These are phyloP conservation scores for Metopia argyrocephala DNA, from an alignment of 2,888 invertebrate genomes.

Conservation along the genomic window DNA sequence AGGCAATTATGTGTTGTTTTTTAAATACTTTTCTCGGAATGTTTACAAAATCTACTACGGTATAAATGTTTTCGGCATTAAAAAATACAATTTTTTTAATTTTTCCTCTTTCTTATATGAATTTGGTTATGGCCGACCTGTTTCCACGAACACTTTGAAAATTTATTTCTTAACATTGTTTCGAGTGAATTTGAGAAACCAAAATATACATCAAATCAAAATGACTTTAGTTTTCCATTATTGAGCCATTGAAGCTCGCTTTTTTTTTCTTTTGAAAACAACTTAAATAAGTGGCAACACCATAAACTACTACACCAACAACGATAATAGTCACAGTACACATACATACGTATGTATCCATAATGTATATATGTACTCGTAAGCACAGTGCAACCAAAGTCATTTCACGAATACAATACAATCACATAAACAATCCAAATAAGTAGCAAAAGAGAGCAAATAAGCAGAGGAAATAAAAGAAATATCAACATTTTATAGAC, in stretches of 20 bases:
- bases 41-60: too few relatives aligned
- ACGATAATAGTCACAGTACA: too few relatives aligned
- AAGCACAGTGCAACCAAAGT: conserved; percentile 16
- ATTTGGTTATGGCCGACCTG: too few relatives aligned
- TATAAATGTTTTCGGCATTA: too few relatives aligned
- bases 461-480: conserved; percentile 6
- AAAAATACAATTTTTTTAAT: too few relatives aligned
- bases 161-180: too few relatives aligned
- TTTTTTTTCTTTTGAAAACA: neutral
- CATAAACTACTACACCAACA: conserved; percentile 43
- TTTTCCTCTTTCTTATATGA: too few relatives aligned
- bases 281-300: conserved; percentile 47
- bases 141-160: too few relatives aligned
- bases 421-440: conserved; percentile 37
- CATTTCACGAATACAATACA: conserved; percentile 41
- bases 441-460: neutral
- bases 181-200: neutral
- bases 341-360: too few relatives aligned
- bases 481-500: neutral
- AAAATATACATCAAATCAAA: conserved; percentile 1
- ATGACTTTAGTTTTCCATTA: conserved; percentile 19
- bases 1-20: too few relatives aligned
- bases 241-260: conserved; percentile 28
- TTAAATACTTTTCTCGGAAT: too few relatives aligned
- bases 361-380: neutral